Evolutionary conservation across 2,797 vertebrate genomes (phyloP), one percentile per base, ranked within the genome.

Genomic region (Notolepis coatsorum): DNA sequence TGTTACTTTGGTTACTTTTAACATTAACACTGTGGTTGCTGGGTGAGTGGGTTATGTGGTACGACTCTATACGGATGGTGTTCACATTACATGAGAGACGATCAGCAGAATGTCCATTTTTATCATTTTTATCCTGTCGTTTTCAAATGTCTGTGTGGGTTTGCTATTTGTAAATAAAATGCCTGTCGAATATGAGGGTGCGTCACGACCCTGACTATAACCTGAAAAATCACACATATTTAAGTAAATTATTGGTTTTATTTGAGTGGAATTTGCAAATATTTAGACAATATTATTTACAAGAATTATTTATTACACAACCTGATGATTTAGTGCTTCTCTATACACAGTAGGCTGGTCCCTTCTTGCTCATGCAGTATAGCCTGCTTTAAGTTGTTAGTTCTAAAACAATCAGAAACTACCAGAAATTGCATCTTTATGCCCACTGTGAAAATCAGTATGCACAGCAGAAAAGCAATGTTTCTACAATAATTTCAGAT

Each of bases 111-210:
- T n/a, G n/a, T n/a, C n/a, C n/a, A n/a, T n/a, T n/a, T 66, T 57
- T 53, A 3, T 33, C 73, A 47, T 63, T 3, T 15, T 62, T 47
- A 20, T 20, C 79, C 77, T 17, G 13, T 68, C 5, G n/a, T n/a
- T 66, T 80, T 61, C 62, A 25, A 71, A 67, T 81, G 30, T 73
- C 57, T 82, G 77, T 83, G n/a, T n/a, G n/a, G n/a, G n/a, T n/a
- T 73, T 86, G 75, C 80, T 86, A 38, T 76, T 85, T 90, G 87
- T 88, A 88, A 89, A 89, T 90, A 85, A 87, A 85, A 66, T 88
- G 79, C 82, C 83, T 87, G 87, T 85, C 80, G 65, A 83, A 85
- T 82, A 84, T 63, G 77, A n/a, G n/a, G 81, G 86, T 89, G 87
- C 86, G 84, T 90, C 87, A 82, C 64, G 38, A 84, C 68, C n/a